These are phyloP conservation scores for Hydrotaea diabolus DNA, from an alignment of 2,888 invertebrate species.

Conservation along the genomic window DNA sequence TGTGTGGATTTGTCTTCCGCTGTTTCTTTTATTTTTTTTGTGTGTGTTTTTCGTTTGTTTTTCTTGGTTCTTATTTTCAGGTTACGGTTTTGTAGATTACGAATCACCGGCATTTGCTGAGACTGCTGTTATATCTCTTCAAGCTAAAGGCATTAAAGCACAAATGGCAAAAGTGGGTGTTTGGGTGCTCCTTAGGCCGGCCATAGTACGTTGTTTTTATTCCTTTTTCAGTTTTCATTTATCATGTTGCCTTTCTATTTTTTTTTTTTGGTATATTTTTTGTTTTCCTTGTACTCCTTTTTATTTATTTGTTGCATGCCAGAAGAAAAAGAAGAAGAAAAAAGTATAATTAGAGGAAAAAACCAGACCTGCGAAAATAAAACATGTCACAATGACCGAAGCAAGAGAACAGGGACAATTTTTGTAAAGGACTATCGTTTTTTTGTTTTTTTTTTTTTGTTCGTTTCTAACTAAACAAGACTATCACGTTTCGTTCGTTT, in stretches of 20 bases:
- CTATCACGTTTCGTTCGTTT: conserved; percentile 16
- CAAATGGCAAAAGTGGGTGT: conserved; percentile 99
- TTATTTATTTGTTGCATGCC: conserved; percentile 64
- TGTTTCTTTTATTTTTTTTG: conserved; percentile 4
- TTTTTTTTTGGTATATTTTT: too few species aligned
- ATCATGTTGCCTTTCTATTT: conserved; percentile 27
- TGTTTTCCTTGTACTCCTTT: conserved; percentile 38
- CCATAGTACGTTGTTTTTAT: conserved; percentile 94
- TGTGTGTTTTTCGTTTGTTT: conserved; percentile 25
- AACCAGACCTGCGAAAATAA: conserved; percentile 8
- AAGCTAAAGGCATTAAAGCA: conserved; percentile 98
- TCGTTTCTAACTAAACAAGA: not conserved
- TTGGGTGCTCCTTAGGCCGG: conserved; percentile 97
- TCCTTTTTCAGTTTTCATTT: conserved; percentile 53
- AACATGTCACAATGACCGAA: conserved; percentile 3
- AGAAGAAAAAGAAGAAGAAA: conserved; percentile 10
- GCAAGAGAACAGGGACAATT: conserved; percentile 41
- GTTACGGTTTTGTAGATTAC: conserved; percentile 99
- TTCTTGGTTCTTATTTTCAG: conserved; percentile 80
- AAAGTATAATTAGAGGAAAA: conserved; percentile 56
- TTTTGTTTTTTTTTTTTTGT: not conserved
- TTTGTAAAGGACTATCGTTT: conserved; percentile 37
- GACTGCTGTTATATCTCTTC: conserved; percentile 97
- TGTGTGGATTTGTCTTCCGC: conserved; percentile 13
- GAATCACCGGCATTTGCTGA: conserved; percentile 97